Conservation (phyloP, 2,888 invertebrate species). For the Pasiphila rectangulata region DNA sequence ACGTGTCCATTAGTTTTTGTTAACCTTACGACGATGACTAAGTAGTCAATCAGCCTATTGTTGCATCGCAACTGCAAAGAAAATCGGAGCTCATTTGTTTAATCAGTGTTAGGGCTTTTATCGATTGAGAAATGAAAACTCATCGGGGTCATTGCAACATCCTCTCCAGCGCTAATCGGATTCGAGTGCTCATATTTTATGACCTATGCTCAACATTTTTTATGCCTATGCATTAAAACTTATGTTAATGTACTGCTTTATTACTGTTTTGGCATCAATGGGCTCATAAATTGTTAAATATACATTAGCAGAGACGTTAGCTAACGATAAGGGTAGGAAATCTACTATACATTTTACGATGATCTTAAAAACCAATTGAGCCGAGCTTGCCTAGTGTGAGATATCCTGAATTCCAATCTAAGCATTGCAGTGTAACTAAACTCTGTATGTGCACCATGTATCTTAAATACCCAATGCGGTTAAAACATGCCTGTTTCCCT, state of each 20-base stretch:
- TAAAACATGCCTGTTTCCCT: too few relatives aligned
- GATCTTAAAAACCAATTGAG: too few relatives aligned
- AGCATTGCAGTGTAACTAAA: too few relatives aligned
- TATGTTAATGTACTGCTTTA: constrained; percentile 56
- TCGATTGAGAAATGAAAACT: constrained; percentile 12
- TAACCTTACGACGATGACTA: too few relatives aligned
- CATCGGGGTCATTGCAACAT: constrained; percentile 20
- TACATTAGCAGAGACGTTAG: constrained; percentile 58
- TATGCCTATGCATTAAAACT: constrained; percentile 49
- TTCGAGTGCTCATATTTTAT: constrained; percentile 37
- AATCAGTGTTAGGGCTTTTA: too few relatives aligned
- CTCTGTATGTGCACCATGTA: too few relatives aligned
- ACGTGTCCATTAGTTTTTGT: too few relatives aligned
- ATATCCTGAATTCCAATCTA: too few relatives aligned
- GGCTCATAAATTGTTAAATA: constrained; percentile 52
- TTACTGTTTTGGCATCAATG: constrained; percentile 47
- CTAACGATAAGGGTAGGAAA: constrained; percentile 22
- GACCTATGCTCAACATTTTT: constrained; percentile 32
- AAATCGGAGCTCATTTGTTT: background rate
- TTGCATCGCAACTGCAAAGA: constrained; percentile 6
- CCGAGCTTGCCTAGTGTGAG: too few relatives aligned
- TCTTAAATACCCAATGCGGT: too few relatives aligned
- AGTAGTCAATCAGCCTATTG: too few relatives aligned
- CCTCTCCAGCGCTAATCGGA: constrained; percentile 24
- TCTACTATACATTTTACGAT: background rate